phyloP scores from a whole-genome alignment of 2,888 invertebrate genomes.

The Nemapogon koenigi region DNA sequence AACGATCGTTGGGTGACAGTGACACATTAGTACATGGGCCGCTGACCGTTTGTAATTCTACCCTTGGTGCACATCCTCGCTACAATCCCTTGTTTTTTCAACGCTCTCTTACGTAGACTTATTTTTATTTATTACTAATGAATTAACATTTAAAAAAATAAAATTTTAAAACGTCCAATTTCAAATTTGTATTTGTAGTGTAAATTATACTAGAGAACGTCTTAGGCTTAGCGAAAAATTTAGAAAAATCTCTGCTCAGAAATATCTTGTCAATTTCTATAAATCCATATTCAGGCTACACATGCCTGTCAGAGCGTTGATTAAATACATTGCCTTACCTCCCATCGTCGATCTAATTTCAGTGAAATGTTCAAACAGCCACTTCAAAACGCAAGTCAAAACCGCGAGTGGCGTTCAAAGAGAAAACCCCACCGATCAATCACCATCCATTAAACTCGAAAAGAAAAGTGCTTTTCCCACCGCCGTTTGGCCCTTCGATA shows the following conservation, averaged over 20 bases:
- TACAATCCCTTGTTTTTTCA: constrained; percentile 4
- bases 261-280: constrained; percentile 11
- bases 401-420: constrained; percentile 45
- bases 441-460: constrained; percentile 65
- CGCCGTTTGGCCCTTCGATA: constrained; percentile 49
- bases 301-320: constrained; percentile 4
- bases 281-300: no score
- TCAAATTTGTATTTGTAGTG: no score
- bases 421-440: constrained; percentile 48
- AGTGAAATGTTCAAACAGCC: constrained; percentile 39
- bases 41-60: constrained; percentile 60
- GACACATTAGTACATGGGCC: constrained; percentile 63
- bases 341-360: constrained; percentile 23
- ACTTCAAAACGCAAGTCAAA: constrained; percentile 53
- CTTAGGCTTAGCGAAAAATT: no score
- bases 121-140: no score
- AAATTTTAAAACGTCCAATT: no score
- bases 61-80: constrained; percentile 30
- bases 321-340: constrained; percentile 5
- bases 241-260: constrained; percentile 7
- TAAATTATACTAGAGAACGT: no score
- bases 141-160: no score
- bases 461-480: constrained; percentile 61
- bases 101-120: constrained; percentile 6
- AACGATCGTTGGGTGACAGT: constrained; percentile 55